Evolutionary conservation across 2,888 invertebrate species (phyloP).

Genomic region (Dasypogon diadema): DNA sequence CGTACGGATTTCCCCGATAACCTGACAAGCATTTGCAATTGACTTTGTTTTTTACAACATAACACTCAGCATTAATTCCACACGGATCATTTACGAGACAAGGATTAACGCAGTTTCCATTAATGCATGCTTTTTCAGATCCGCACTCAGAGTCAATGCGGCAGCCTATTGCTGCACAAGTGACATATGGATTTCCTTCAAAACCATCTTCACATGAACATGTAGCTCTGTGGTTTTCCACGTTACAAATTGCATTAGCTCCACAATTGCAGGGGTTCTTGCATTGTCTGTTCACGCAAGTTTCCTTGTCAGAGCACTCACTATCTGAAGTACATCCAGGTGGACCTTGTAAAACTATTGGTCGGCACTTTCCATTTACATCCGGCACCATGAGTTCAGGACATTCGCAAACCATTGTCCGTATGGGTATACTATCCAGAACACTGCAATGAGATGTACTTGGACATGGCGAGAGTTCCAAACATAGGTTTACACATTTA

Average conservation of each 20-base stretch:
- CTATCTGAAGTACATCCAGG: slow-evolving; percentile 83
- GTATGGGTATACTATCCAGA: slow-evolving; percentile 85
- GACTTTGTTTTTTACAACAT: slow-evolving; percentile 77
- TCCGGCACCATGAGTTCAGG: slow-evolving; percentile 88
- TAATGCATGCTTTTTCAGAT: slow-evolving; percentile 84
- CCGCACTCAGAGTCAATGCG: slow-evolving; percentile 86
- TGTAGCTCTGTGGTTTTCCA: slow-evolving; percentile 85
- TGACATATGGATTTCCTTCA: slow-evolving; percentile 87
- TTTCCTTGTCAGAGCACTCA: slow-evolving; percentile 83
- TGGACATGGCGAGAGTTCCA: slow-evolving; percentile 80
- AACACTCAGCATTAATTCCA: slow-evolving; percentile 86
- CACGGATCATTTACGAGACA: slow-evolving; percentile 85
- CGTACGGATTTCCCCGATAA: slow-evolving; percentile 82
- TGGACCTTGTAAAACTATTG: slow-evolving; percentile 75
- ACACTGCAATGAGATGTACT: slow-evolving; percentile 83
- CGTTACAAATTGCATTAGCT: slow-evolving; percentile 82
- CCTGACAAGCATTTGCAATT: slow-evolving; percentile 86
- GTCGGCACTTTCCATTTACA: slow-evolving; percentile 81
- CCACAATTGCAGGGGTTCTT: slow-evolving; percentile 91
- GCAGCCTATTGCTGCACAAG: slow-evolving; percentile 85
- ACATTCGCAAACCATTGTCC: slow-evolving; percentile 90
- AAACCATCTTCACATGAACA: slow-evolving; percentile 88
- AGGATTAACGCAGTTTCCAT: slow-evolving; percentile 87
- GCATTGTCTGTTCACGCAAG: slow-evolving; percentile 88
- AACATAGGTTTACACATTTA: slow-evolving; percentile 83